phyloP scores from a whole-genome alignment of 2,888 invertebrate genomes.

The Leptura quadrifasciata region DNA sequence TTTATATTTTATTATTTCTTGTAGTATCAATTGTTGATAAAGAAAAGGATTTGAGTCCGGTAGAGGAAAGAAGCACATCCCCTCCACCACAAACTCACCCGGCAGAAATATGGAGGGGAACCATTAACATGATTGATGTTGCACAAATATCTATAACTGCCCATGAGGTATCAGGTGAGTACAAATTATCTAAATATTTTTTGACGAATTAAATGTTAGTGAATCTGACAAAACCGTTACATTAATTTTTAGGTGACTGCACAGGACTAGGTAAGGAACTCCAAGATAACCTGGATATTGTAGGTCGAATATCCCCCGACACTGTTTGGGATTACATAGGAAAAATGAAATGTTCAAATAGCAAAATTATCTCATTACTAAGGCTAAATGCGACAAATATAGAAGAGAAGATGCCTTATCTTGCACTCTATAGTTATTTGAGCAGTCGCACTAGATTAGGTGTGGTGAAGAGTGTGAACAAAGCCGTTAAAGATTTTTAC shows the following conservation, averaged over 20 bases:
- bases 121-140: conserved; percentile 92
- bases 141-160: conserved; percentile 90
- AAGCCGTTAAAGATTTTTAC: conserved; percentile 94
- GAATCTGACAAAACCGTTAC: too few species aligned
- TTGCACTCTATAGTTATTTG: conserved; percentile 91
- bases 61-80: conserved; percentile 58
- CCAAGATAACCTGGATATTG: conserved; percentile 87
- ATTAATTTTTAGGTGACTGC: conserved; percentile 78
- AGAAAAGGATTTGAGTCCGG: conserved; percentile 53
- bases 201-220: too few species aligned
- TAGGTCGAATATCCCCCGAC: conserved; percentile 92
- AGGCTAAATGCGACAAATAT: conserved; percentile 87
- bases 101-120: conserved; percentile 83
- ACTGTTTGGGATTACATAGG: conserved; percentile 95
- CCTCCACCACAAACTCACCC: conserved; percentile 65
- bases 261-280: conserved; percentile 83
- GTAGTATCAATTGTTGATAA: conserved; percentile 49
- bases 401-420: conserved; percentile 89
- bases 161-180: conserved; percentile 80
- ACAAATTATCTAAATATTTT: background rate
- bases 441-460: conserved; percentile 88
- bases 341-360: conserved; percentile 91
- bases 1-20: background rate
- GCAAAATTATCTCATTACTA: conserved; percentile 91
- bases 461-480: conserved; percentile 87